These are phyloP conservation scores for Scatophagus argus DNA, from an alignment of 2,113 vertebrate genomes.

Conservation along the genomic window DNA sequence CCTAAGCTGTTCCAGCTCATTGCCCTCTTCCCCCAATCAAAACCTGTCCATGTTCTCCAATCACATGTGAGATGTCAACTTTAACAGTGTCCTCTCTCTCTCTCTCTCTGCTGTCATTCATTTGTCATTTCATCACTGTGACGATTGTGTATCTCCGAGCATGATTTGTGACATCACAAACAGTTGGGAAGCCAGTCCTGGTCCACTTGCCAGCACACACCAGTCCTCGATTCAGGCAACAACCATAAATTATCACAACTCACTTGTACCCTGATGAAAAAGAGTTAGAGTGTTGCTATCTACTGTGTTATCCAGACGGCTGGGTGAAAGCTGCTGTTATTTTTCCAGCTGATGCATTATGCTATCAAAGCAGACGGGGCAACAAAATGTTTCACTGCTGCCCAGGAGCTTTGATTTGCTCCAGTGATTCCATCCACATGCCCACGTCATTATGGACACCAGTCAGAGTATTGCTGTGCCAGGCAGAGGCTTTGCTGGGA, in stretches of 20 bases:
- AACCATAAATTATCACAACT: background rate
- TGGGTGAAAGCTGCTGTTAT: constrained; percentile 21
- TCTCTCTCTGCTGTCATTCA: no score
- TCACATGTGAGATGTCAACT: no score
- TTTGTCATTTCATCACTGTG: no score
- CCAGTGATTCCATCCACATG: constrained; percentile 66
- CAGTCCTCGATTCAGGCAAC: background rate
- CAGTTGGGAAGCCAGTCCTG: no score
- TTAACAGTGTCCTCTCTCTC: no score
- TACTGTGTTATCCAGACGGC: constrained; percentile 7
- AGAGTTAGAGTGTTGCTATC: constrained; percentile 3
- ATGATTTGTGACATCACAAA: no score
- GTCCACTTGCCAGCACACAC: no score
- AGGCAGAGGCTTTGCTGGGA: constrained; percentile 74
- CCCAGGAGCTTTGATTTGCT: constrained; percentile 43
- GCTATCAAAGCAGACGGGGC: constrained; percentile 45
- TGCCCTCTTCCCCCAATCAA: no score
- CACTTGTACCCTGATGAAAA: background rate
- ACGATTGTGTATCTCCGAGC: no score
- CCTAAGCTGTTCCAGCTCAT: no score
- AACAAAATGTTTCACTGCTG: constrained; percentile 51
- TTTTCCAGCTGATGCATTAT: constrained; percentile 41
- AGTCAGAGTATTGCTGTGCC: constrained; percentile 79
- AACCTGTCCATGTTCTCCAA: no score
- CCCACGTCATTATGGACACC: constrained; percentile 62